Percentiles rank a stretch among this genome's conserved stretches.
These are phyloP conservation scores for Neostethus bicornis DNA, from an alignment of 2,797 vertebrate species.

Conservation along the genomic window DNA sequence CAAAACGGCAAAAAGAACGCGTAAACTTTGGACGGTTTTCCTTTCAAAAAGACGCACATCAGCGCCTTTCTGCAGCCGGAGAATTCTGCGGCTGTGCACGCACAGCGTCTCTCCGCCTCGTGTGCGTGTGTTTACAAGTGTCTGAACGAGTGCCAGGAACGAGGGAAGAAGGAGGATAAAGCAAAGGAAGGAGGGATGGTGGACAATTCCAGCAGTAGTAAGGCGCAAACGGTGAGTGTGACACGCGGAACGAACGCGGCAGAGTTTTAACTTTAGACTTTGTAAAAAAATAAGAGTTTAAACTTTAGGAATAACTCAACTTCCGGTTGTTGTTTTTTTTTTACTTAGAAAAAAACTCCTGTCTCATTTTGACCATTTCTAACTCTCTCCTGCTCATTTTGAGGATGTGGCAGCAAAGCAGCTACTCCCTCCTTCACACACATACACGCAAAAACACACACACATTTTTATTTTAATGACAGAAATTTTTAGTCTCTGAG, in stretches of 20 bases:
- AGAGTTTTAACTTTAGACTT: conserved; percentile 16
- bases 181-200: conserved; percentile 81
- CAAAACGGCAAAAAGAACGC: neutral
- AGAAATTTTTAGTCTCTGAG: too few relatives aligned
- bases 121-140: conserved; percentile 73
- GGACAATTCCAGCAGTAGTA: conserved; percentile 82
- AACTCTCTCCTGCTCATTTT: conserved; percentile 20
- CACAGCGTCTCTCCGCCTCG: conserved; percentile 30
- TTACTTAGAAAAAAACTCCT: too few relatives aligned
- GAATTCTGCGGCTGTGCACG: conserved; percentile 43
- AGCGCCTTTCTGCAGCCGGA: conserved; percentile 8
- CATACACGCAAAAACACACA: too few relatives aligned
- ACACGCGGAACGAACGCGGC: too few relatives aligned
- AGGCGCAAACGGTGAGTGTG: conserved; percentile 83
- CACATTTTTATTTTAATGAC: too few relatives aligned
- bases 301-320: conserved; percentile 21
- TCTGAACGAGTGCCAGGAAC: conserved; percentile 73
- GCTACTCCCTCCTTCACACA: neutral
- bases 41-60: conserved; percentile 10
- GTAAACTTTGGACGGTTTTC: conserved; percentile 21
- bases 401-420: conserved; percentile 40
- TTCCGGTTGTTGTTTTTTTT: conserved; percentile 30
- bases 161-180: conserved; percentile 65
- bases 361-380: neutral
- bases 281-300: neutral